Evolutionary conservation across 2,888 invertebrate species (phyloP).

Genomic region (Metopia argyrocephala): DNA sequence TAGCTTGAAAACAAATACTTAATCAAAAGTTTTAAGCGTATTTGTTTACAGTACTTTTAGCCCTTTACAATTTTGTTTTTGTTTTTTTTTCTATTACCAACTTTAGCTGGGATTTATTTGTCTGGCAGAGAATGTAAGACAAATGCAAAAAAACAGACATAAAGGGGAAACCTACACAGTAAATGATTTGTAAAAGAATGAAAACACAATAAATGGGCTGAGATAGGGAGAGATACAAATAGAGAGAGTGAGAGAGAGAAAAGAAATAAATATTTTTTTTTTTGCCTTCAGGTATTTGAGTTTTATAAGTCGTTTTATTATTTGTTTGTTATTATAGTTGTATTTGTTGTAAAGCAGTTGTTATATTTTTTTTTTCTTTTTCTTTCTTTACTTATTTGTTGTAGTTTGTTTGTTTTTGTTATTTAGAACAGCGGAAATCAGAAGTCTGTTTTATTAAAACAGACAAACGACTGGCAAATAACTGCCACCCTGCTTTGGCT

Average conservation of each 20-base stretch:
- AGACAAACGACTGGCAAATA: slow-evolving; percentile 61
- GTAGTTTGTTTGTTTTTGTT: slow-evolving; percentile 47
- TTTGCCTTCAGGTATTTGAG: slow-evolving; percentile 44
- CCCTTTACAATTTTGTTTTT: slow-evolving; percentile 1
- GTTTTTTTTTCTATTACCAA: slow-evolving; percentile 15
- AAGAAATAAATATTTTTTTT: background rate
- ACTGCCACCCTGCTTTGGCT: no score
- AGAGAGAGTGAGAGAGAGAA: no score
- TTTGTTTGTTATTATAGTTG: slow-evolving; percentile 12
- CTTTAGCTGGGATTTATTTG: slow-evolving; percentile 46
- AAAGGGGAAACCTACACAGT: background rate
- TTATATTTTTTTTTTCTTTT: background rate
- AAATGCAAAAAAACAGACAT: background rate
- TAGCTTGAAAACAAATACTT: slow-evolving; percentile 44
- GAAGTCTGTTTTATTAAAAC: slow-evolving; percentile 51
- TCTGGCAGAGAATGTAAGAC: background rate
- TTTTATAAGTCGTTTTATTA: slow-evolving; percentile 31
- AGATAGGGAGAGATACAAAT: no score
- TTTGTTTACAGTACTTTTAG: slow-evolving; percentile 28
- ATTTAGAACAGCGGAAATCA: slow-evolving; percentile 58
- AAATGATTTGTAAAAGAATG: background rate
- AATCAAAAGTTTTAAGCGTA: slow-evolving; percentile 39
- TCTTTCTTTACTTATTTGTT: slow-evolving; percentile 2
- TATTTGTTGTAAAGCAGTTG: background rate
- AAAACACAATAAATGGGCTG: background rate